Evolutionary conservation across 2,888 invertebrate genomes (phyloP).

Genomic region (Hyalella azteca): DNA sequence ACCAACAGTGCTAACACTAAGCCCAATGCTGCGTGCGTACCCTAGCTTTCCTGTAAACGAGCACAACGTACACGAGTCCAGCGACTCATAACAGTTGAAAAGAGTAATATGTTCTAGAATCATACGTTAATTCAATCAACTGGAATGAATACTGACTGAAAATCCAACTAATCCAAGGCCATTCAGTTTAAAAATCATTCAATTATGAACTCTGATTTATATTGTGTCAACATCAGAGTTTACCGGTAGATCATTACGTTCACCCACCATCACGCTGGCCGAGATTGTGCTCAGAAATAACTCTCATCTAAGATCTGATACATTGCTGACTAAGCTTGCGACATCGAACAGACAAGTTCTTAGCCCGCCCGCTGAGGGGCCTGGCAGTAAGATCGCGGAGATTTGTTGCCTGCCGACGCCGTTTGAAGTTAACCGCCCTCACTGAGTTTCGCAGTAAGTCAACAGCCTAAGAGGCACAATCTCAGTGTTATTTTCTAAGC

Average conservation of each 20-base stretch:
- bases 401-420: neutral
- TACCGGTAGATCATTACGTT: no score
- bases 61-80: no score
- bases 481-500: slow-evolving; percentile 1
- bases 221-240: no score
- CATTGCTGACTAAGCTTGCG: slow-evolving; percentile 1
- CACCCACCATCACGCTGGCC: neutral
- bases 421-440: slow-evolving; percentile 23
- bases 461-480: neutral
- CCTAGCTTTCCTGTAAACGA: no score
- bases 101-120: no score
- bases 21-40: no score
- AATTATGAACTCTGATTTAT: no score
- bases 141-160: no score
- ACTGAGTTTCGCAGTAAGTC: neutral
- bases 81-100: no score
- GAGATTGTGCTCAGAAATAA: slow-evolving; percentile 20
- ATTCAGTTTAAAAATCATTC: no score
- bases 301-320: slow-evolving; percentile 12
- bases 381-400: neutral
- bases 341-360: neutral
- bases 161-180: no score
- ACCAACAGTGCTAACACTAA: slow-evolving; percentile 20
- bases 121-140: no score
- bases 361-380: neutral